Conservation (phyloP, 2,797 vertebrate genomes). For the Labeo calbasu region DNA sequence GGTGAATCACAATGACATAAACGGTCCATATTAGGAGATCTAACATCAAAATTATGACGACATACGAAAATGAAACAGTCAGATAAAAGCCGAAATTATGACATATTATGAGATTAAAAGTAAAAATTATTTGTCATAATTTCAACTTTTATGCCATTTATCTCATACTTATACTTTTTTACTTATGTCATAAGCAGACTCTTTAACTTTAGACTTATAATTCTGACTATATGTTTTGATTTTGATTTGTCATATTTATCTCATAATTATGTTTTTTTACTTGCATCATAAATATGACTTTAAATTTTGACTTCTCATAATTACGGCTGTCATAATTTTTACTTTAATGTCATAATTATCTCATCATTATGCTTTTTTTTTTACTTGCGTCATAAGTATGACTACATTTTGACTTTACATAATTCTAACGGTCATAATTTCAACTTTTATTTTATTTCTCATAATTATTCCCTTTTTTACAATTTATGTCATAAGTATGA, state of each 20-base stretch:
- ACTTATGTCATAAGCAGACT: background rate
- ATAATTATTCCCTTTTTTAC: no score
- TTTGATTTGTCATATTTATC: no score
- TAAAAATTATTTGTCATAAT: no score
- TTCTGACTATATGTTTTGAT: no score
- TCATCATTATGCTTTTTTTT: background rate
- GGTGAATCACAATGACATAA: background rate
- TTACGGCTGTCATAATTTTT: background rate
- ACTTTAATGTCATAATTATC: background rate
- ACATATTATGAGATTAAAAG: background rate
- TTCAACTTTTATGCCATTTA: no score
- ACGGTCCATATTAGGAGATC: background rate
- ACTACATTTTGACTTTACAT: background rate
- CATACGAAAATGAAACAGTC: background rate
- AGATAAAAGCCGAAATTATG: background rate
- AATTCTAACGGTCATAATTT: no score
- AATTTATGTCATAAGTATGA: no score
- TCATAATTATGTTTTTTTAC: no score
- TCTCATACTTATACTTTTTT: no score
- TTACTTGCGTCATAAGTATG: no score
- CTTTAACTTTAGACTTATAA: background rate
- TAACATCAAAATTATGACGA: background rate
- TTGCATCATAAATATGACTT: no score
- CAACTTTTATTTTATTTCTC: no score
- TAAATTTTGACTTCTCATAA: background rate